Evolutionary conservation across 2,113 vertebrate species (phyloP).

Genomic region (Passer montanus): DNA sequence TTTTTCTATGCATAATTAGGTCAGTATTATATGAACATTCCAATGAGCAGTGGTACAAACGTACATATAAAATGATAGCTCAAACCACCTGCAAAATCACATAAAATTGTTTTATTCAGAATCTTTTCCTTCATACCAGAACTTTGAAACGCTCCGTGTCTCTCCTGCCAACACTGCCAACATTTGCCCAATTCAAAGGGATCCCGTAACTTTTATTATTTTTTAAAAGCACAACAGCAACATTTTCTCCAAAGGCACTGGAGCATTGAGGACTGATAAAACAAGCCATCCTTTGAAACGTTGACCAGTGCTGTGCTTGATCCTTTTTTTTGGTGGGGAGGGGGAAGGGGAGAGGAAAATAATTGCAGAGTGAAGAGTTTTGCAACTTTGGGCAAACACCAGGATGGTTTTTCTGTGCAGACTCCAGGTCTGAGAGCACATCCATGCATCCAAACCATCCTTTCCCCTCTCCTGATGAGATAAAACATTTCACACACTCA

Average conservation of each 20-base stretch:
- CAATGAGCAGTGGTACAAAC: slow-evolving; percentile 86
- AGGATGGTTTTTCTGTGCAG: neutral
- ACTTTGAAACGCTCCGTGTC: slow-evolving; percentile 79
- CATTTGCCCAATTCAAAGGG: slow-evolving; percentile 77
- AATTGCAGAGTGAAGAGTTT: slow-evolving; percentile 50
- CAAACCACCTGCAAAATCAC: slow-evolving; percentile 88
- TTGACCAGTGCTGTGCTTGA: slow-evolving; percentile 23
- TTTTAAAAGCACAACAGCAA: slow-evolving; percentile 49
- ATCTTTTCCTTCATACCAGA: slow-evolving; percentile 80
- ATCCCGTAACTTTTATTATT: slow-evolving; percentile 76
- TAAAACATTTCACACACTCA: neutral
- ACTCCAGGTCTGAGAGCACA: neutral
- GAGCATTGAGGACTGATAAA: slow-evolving; percentile 49
- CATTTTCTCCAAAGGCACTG: slow-evolving; percentile 65
- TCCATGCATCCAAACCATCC: neutral
- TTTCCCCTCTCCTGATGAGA: neutral
- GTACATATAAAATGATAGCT: slow-evolving; percentile 88
- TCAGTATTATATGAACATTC: slow-evolving; percentile 89
- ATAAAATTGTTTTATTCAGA: slow-evolving; percentile 87
- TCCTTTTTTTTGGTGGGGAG: neutral
- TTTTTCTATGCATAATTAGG: slow-evolving; percentile 88
- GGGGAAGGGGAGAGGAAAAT: neutral
- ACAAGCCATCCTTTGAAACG: slow-evolving; percentile 67
- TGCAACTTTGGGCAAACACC: slow-evolving; percentile 52
- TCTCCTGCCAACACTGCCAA: slow-evolving; percentile 79